phyloP scores from a whole-genome alignment of 30 jellyfish, hydroid and myxozoan species.

The Nemopilema nomurai region DNA sequence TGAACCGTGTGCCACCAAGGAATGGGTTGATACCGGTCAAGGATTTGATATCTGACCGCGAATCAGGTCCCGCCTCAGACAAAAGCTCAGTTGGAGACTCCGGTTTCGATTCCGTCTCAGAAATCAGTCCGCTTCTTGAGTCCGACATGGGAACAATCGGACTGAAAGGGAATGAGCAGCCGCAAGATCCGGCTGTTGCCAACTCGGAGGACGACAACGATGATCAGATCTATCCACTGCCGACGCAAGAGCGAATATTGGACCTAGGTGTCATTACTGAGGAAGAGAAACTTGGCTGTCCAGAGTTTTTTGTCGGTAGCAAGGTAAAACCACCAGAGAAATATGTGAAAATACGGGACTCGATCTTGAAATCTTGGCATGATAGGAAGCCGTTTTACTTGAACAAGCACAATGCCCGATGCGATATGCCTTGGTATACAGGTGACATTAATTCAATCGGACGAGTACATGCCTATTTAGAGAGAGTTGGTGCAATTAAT shows the following conservation, averaged over 20 bases:
- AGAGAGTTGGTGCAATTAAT: slow-evolving; percentile 59
- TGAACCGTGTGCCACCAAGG: slow-evolving; percentile 16
- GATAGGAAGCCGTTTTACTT: slow-evolving; percentile 49
- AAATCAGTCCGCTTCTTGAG: slow-evolving; percentile 56
- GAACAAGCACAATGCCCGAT: slow-evolving; percentile 61
- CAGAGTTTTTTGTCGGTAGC: slow-evolving; percentile 71
- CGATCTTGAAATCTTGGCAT: slow-evolving; percentile 63
- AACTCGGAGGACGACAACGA: slow-evolving; percentile 36
- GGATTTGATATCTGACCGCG: slow-evolving; percentile 24
- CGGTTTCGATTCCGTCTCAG: slow-evolving; percentile 66
- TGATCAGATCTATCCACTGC: background rate
- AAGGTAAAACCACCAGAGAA: slow-evolving; percentile 72
- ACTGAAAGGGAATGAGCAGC: slow-evolving; percentile 9
- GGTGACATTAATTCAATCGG: slow-evolving; percentile 75
- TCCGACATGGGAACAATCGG: slow-evolving; percentile 25
- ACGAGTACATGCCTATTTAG: slow-evolving; percentile 65
- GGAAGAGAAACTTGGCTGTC: slow-evolving; percentile 62
- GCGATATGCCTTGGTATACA: slow-evolving; percentile 64
- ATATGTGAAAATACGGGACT: slow-evolving; percentile 56
- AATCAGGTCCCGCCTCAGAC: slow-evolving; percentile 66
- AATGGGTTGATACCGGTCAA: slow-evolving; percentile 18
- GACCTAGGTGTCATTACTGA: slow-evolving; percentile 38
- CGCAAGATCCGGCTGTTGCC: slow-evolving; percentile 14
- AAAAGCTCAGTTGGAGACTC: slow-evolving; percentile 65
- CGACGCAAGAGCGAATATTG: slow-evolving; percentile 30